A percentile compares a stretch with the other conserved stretches of the same genome.
Evolutionary conservation across 2,113 vertebrate genomes (phyloP).

Genomic region (Colius striatus): DNA sequence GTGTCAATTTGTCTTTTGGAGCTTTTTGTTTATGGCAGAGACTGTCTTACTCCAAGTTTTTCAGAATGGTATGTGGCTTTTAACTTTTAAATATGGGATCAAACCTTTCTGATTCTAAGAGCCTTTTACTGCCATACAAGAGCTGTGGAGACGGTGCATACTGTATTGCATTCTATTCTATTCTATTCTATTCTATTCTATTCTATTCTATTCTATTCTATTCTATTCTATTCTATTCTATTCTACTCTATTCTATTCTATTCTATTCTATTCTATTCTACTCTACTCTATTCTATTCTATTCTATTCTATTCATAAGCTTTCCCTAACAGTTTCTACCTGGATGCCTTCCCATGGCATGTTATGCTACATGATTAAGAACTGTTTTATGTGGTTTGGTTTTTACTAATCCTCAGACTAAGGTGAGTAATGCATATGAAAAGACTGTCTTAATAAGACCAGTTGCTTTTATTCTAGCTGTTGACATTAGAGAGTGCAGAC

Average conservation of each 20-base stretch:
- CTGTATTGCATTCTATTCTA: too few species aligned
- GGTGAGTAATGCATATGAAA: not conserved
- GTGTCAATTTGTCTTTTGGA: not conserved
- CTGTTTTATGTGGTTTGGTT: not conserved
- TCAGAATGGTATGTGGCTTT: not conserved
- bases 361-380: not conserved
- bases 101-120: not conserved
- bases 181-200: too few species aligned
- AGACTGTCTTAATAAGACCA: not conserved
- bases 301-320: not conserved
- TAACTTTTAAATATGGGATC: not conserved
- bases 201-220: not conserved
- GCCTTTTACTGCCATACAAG: not conserved
- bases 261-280: not conserved
- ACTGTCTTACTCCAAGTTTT: not conserved
- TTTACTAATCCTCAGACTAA: constrained; percentile 20
- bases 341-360: not conserved
- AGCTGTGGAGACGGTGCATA: not conserved
- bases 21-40: not conserved
- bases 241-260: too few species aligned
- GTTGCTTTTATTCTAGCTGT: not conserved
- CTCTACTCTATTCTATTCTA: not conserved
- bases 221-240: not conserved
- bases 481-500: not conserved
- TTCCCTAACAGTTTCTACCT: not conserved